Conservation (phyloP, 2,113 vertebrate genomes). For the Myxocyprinus asiaticus region DNA sequence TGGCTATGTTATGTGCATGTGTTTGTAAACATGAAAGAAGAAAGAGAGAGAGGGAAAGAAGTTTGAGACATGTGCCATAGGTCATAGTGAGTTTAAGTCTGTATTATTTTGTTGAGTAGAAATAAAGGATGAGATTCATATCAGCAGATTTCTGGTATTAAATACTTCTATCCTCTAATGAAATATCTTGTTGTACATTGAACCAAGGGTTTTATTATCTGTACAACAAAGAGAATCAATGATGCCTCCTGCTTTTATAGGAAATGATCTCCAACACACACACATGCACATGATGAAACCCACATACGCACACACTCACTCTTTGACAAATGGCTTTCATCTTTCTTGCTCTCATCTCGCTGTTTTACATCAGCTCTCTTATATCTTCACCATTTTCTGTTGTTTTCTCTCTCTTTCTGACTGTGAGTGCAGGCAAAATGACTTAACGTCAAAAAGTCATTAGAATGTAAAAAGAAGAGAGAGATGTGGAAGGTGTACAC, state of each 20-base stretch:
- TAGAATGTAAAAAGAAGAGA: slow-evolving; percentile 4
- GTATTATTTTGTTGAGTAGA: slow-evolving; percentile 38
- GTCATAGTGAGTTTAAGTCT: slow-evolving; percentile 32
- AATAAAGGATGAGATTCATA: slow-evolving; percentile 27
- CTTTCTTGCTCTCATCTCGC: slow-evolving; percentile 30
- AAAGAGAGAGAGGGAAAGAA: slow-evolving; percentile 2
- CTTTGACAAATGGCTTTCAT: slow-evolving; percentile 39
- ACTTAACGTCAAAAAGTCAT: slow-evolving; percentile 10
- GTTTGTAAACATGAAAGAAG: background rate
- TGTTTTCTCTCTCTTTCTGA: background rate
- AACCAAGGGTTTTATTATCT: slow-evolving; percentile 25
- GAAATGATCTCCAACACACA: slow-evolving; percentile 10
- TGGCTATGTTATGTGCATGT: background rate
- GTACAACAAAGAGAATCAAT: slow-evolving; percentile 40
- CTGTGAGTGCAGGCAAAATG: background rate
- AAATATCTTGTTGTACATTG: slow-evolving; percentile 29
- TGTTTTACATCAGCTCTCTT: slow-evolving; percentile 5
- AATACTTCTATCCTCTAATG: slow-evolving; percentile 27
- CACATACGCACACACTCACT: slow-evolving; percentile 12
- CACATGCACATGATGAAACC: background rate
- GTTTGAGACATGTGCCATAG: slow-evolving; percentile 8
- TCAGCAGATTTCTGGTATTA: slow-evolving; percentile 18
- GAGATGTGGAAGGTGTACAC: background rate
- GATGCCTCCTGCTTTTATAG: slow-evolving; percentile 30
- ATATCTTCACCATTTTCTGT: slow-evolving; percentile 14